These are phyloP conservation scores for Manduca sexta DNA, from an alignment of 1,140 invertebrate species.

Conservation along the genomic window DNA sequence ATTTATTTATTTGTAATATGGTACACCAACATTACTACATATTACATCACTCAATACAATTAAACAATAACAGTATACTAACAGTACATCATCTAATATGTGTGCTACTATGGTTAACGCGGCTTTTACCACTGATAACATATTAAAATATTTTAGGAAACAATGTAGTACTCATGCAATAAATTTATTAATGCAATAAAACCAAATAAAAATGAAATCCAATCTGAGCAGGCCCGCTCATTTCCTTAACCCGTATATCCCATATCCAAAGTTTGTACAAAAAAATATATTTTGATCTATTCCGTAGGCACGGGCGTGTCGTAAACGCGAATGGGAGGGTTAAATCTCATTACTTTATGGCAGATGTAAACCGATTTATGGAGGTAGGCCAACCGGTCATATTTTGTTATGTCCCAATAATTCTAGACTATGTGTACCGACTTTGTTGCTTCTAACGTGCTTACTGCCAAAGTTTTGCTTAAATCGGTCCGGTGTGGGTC, in stretches of 20 bases:
- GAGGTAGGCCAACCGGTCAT: conserved; percentile 39
- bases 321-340: conserved; percentile 58
- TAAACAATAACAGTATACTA: no score
- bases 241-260: conserved; percentile 11
- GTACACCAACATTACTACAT: no score
- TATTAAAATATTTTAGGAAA: no score
- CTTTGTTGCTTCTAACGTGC: conserved; percentile 12
- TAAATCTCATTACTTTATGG: conserved; percentile 69
- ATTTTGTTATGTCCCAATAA: conserved; percentile 60
- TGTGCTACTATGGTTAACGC: no score
- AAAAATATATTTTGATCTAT: conserved; percentile 51
- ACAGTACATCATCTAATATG: no score
- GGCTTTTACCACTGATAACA: no score
- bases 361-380: conserved; percentile 61
- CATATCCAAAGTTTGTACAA: conserved; percentile 9
- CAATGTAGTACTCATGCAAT: no score
- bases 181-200: no score
- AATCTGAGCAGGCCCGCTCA: neutral
- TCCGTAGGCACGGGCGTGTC: conserved; percentile 41
- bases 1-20: no score
- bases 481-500: neutral
- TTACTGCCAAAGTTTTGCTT: conserved; percentile 7
- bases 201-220: neutral
- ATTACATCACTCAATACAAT: no score
- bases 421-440: conserved; percentile 26